These are phyloP conservation scores for Saimiri boliviensis DNA, from an alignment of 2,113 vertebrate genomes.

Conservation along the genomic window DNA sequence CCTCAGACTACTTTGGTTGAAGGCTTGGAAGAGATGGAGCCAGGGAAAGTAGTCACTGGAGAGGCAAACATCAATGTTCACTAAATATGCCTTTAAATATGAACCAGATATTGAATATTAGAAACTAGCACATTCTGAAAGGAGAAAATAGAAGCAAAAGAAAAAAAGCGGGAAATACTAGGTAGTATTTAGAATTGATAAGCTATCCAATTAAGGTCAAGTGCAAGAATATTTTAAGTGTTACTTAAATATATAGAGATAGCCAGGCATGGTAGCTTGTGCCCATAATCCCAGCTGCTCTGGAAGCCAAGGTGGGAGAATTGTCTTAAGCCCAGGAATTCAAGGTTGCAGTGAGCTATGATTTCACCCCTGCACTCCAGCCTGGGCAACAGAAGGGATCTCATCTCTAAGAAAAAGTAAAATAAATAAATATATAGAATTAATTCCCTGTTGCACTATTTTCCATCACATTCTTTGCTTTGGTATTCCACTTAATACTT, in stretches of 20 bases:
- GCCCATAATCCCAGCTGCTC: no score
- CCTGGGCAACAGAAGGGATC: no score
- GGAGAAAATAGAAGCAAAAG: not conserved
- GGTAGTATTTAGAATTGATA: not conserved
- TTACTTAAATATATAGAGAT: not conserved
- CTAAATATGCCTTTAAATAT: conserved; percentile 15
- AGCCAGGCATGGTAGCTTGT: no score
- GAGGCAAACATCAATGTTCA: not conserved
- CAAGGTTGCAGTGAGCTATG: no score
- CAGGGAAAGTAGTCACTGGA: not conserved
- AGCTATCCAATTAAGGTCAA: not conserved
- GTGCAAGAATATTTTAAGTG: not conserved
- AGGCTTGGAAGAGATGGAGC: not conserved
- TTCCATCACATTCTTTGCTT: not conserved
- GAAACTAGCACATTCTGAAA: not conserved
- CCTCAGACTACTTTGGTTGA: not conserved
- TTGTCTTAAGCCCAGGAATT: no score
- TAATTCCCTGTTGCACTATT: not conserved
- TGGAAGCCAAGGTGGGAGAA: no score
- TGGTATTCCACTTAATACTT: not conserved
- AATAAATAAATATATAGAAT: no score
- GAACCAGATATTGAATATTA: not conserved
- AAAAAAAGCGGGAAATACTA: not conserved
- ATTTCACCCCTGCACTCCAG: no score
- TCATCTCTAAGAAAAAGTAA: no score